Percentiles rank a stretch among this genome's conserved stretches.
phyloP scores from a whole-genome alignment of 1,140 invertebrate species.

The Eufriesea mexicana region DNA sequence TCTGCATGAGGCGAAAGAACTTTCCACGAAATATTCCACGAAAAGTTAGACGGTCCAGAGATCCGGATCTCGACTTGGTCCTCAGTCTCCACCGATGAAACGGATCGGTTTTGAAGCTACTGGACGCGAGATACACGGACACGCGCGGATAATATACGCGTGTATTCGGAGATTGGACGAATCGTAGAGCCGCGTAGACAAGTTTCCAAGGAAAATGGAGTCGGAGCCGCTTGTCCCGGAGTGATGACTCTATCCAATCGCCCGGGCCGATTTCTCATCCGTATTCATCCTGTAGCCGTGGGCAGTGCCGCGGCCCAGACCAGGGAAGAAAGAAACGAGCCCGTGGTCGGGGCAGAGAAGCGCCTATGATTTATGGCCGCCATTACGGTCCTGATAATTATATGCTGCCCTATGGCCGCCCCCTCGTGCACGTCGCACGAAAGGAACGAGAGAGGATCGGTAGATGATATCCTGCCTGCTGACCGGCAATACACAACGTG shows the following conservation, averaged over 20 bases:
- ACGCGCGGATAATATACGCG: too few relatives aligned
- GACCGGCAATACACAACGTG: constrained; percentile 61
- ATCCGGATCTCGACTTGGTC: too few relatives aligned
- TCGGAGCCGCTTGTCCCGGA: constrained; percentile 39
- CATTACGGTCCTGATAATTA: constrained; percentile 82
- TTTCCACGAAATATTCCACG: too few relatives aligned
- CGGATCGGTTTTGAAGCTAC: too few relatives aligned
- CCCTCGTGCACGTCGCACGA: constrained; percentile 67
- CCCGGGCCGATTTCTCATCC: constrained; percentile 78
- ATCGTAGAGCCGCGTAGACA: neutral
- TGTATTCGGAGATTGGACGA: too few relatives aligned
- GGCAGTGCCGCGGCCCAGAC: constrained; percentile 72
- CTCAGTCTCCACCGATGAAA: too few relatives aligned
- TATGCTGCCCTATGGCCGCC: constrained; percentile 80
- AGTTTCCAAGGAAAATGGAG: constrained; percentile 63
- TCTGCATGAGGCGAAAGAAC: neutral
- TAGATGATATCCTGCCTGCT: constrained; percentile 78
- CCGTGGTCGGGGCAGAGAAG: constrained; percentile 74
- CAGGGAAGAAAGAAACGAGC: constrained; percentile 68
- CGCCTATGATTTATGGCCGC: constrained; percentile 82
- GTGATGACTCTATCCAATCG: constrained; percentile 83
- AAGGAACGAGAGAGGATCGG: constrained; percentile 68
- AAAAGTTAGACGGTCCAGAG: too few relatives aligned
- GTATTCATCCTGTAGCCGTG: constrained; percentile 76
- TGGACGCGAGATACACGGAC: too few relatives aligned